A percentile compares a stretch with the other conserved stretches of the same genome.
Conservation (phyloP, 1,140 invertebrate genomes). For the Procambarus clarkii region DNA sequence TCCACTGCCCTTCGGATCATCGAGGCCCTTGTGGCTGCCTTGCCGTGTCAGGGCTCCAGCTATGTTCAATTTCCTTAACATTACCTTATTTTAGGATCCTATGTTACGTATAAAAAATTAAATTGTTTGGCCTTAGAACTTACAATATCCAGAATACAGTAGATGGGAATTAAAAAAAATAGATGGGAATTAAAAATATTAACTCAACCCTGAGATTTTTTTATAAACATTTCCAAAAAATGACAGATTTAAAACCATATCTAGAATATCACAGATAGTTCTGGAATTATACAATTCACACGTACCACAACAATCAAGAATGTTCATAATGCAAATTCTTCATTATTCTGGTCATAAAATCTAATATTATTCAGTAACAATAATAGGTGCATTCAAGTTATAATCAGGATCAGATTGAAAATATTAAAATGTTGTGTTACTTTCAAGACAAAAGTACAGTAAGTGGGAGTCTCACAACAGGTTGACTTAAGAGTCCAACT, state of each 20-base stretch:
- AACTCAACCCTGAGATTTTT: constrained; percentile 10
- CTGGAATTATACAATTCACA: constrained; percentile 14
- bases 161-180: not conserved
- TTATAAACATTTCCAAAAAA: constrained; percentile 25
- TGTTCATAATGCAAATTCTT: not conserved
- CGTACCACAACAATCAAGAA: not conserved
- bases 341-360: not conserved
- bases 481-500: no score
- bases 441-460: no score
- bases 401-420: not conserved
- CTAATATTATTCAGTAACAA: not conserved
- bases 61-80: no score
- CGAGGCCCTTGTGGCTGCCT: no score
- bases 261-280: constrained; percentile 41
- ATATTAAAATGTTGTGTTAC: not conserved
- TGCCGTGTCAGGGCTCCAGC: no score
- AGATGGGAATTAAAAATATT: not conserved
- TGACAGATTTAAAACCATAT: constrained; percentile 18
- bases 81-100: no score
- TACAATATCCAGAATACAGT: no score
- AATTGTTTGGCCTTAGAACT: no score
- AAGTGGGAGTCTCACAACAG: not conserved
- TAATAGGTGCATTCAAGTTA: not conserved
- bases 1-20: no score
- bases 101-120: no score